Evolutionary conservation across 2,888 invertebrate species (phyloP), one percentile per base, ranked within the genome.

Genomic region (Sylvicola cinctus): DNA sequence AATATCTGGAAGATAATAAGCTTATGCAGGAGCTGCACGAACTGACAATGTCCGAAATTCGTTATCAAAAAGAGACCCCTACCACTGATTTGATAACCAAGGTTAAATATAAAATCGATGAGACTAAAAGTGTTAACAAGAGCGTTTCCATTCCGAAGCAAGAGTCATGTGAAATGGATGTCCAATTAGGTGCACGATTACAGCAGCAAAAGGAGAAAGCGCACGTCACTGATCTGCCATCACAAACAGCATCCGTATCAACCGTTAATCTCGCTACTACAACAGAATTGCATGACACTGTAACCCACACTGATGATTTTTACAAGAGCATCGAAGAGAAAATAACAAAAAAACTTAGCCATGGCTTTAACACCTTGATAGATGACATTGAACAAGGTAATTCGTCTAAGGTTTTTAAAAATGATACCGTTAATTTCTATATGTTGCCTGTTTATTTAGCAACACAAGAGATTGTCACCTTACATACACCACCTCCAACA

Each of bases 401-500:
- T 38, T 35, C 43, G 25, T n/a, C n/a, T n/a, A n/a, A 13, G 6
- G 12, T 33, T 25, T 4, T 25, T 10, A n/a, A 23, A 13, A 6
- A n/a, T 8, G 26, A 32, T 23, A 32, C 14, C 6, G n/a, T n/a
- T 7, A 28, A 28, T 28, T 13, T 13, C 4, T 5, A 28, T 13
- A n/a, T 10, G 13, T 29, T 16, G 4, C 23, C 14, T 7, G 11
- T 30, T 34, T 38, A 13, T 35, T 38, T 33, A 44, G 38, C 28
- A 47, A 48, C 46, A 43, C 48, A 47, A 38, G 52, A 52, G 42
- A 49, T 55, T 38, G 51, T 52, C 31, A 39, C 50, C 38, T 55
- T 55, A 32, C 54, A 53, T 43, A 57, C 58, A 39, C 58, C 57
- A 37, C 57, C 58, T 38, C 57, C 57, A 38, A 57, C 57, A 39